Evolutionary conservation across 2,113 vertebrate genomes (phyloP), one percentile per base, ranked within the genome.

Genomic region (Limnothrissa miodon): DNA sequence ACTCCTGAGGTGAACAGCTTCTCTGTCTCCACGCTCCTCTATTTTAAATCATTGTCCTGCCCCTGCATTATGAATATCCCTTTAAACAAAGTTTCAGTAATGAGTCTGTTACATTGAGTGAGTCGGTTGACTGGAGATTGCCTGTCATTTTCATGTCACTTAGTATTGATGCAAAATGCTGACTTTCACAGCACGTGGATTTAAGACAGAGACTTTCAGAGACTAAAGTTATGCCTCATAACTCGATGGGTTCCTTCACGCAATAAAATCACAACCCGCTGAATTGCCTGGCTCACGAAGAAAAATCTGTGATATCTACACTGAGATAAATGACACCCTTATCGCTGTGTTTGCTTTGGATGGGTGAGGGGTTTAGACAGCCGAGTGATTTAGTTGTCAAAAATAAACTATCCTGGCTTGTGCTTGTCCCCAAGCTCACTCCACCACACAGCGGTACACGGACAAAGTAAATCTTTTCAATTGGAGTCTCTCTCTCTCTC

Each of bases 351-450:
- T 66, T 21, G 21, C 21, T 23, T 56, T 29, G 59, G 59, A 66
- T 33, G 29, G 25, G 59, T 66, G 25, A 66, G 59, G 59, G 59
- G 11, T 66, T n/a, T 66, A 33, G 59, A 66, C 59, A 66, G 59
- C 29, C 59, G 6, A 66, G n/a, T 66, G 59, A 25, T 66, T 66
- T 66, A 66, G 59, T 33, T 66, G 59, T 29, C 29, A 29, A 11
- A 66, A 33, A 66, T 66, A 15, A 66, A 66, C 59, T 66, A 66
- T 9, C 29, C 59, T 33, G 59, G 25, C 59, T 66, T 66, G 59
- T 66, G 25, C 59, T 66, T 66, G 59, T 66, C 59, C 59, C 59
- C 59, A 8, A 29, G 59, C 59, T 66, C 59, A 66, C 29, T 66
- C 29, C 8, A 29, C 59, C 29, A 33, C 51, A 56, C 19, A 29